Evolutionary conservation across 2,888 invertebrate species (phyloP).

Genomic region (Mythimna ferrago): DNA sequence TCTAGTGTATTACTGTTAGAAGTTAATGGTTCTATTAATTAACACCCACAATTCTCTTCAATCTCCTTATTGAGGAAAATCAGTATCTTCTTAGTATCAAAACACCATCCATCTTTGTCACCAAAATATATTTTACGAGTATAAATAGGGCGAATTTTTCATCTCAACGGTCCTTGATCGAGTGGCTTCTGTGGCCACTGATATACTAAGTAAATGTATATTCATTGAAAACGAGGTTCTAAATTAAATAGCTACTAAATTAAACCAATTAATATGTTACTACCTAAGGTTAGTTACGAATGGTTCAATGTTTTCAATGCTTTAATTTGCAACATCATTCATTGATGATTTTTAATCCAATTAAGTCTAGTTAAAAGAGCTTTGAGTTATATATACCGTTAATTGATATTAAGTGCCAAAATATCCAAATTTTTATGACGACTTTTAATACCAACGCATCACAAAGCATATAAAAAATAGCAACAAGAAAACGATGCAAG

Average conservation of each 20-base stretch:
- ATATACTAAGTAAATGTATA: constrained; percentile 38
- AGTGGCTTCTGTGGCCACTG: constrained; percentile 33
- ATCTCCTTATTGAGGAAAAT: constrained; percentile 16
- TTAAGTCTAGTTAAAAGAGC: constrained; percentile 2
- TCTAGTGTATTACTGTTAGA: neutral
- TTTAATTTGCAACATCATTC: constrained; percentile 6
- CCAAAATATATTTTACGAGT: constrained; percentile 45
- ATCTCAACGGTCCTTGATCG: constrained; percentile 48
- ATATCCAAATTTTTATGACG: neutral
- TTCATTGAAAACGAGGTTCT: constrained; percentile 2
- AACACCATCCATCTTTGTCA: constrained; percentile 51
- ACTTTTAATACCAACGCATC: neutral
- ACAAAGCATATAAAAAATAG: neutral
- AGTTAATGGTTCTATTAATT: too few species aligned
- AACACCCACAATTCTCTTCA: neutral
- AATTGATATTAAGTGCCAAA: neutral
- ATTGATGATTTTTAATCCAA: neutral
- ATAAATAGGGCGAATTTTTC: constrained; percentile 43
- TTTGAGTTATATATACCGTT: neutral
- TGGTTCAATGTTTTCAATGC: neutral
- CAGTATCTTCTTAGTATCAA: constrained; percentile 10
- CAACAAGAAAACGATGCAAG: neutral
- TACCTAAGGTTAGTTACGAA: neutral
- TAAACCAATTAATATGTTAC: constrained; percentile 17
- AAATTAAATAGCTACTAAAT: constrained; percentile 17